These are phyloP conservation scores for Catocala sponsa DNA, from an alignment of 2,888 invertebrate genomes.

Conservation along the genomic window DNA sequence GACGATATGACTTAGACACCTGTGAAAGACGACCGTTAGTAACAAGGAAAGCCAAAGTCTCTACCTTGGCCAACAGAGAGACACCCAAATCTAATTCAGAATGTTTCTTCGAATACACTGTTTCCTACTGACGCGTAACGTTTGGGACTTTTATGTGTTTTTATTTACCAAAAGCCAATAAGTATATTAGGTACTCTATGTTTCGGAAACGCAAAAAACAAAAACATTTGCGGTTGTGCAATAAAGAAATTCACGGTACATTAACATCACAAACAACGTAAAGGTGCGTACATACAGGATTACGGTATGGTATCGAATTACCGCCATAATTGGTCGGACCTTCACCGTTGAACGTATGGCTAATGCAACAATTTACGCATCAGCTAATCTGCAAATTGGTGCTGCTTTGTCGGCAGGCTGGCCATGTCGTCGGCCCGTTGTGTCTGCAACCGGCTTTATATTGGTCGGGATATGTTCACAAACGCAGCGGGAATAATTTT, in stretches of 20 bases:
- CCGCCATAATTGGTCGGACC: constrained; percentile 73
- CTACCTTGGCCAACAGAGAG: no score
- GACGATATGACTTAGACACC: no score
- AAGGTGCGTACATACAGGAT: constrained; percentile 64
- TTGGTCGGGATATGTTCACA: constrained; percentile 38
- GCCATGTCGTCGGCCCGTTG: constrained; percentile 59
- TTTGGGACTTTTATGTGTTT: neutral
- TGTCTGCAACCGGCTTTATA: constrained; percentile 62
- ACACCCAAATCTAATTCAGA: no score
- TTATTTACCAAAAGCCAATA: neutral
- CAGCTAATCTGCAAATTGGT: constrained; percentile 84
- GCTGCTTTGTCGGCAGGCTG: constrained; percentile 77
- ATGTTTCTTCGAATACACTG: no score
- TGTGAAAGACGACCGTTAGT: no score
- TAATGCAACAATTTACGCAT: constrained; percentile 85
- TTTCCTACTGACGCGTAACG: no score
- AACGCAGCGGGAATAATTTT: constrained; percentile 35
- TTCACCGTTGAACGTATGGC: constrained; percentile 68
- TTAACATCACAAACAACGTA: constrained; percentile 59
- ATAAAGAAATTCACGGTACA: constrained; percentile 54
- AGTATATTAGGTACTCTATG: neutral
- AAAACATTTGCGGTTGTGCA: constrained; percentile 25
- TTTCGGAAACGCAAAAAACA: constrained; percentile 1
- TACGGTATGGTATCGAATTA: constrained; percentile 68
- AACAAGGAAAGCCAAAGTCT: no score